Evolutionary conservation across 2,888 invertebrate species (phyloP).

Genomic region (Lasioglossum villosulum): DNA sequence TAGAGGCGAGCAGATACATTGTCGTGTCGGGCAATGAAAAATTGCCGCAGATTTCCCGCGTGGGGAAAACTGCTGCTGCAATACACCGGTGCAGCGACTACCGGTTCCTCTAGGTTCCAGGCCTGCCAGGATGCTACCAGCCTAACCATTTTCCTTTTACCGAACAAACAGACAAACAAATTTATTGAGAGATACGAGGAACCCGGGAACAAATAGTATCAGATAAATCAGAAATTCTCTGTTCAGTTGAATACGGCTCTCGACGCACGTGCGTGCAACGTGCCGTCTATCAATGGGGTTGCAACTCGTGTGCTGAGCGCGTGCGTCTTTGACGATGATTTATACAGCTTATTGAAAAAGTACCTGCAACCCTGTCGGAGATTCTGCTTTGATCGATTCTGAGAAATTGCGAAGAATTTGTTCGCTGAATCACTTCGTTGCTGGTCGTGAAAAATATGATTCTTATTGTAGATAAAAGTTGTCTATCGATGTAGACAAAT

Average conservation of each 20-base stretch:
- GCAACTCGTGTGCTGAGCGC: slow-evolving; percentile 14
- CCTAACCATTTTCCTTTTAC: slow-evolving; percentile 28
- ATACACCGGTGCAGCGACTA: slow-evolving; percentile 51
- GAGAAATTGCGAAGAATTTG: background rate
- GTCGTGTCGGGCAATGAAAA: slow-evolving; percentile 77
- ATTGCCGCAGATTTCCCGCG: slow-evolving; percentile 75
- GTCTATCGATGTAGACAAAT: background rate
- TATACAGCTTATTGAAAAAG: slow-evolving; percentile 60
- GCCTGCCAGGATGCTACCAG: slow-evolving; percentile 26
- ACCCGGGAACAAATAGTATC: slow-evolving; percentile 62
- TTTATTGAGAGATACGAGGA: slow-evolving; percentile 14
- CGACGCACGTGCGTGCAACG: slow-evolving; percentile 56
- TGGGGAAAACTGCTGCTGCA: slow-evolving; percentile 70
- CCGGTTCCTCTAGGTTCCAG: slow-evolving; percentile 26
- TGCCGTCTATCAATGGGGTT: background rate
- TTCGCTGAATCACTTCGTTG: background rate
- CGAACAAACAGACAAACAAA: background rate
- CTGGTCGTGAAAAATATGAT: background rate
- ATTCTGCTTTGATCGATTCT: slow-evolving; percentile 33
- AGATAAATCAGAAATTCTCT: slow-evolving; percentile 70
- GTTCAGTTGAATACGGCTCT: slow-evolving; percentile 58
- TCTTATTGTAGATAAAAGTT: background rate
- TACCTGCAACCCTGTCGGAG: slow-evolving; percentile 23
- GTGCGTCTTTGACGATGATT: slow-evolving; percentile 67
- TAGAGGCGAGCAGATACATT: slow-evolving; percentile 70